phyloP scores from a whole-genome alignment of 2,113 vertebrate species.

The Serilophus lunatus region DNA sequence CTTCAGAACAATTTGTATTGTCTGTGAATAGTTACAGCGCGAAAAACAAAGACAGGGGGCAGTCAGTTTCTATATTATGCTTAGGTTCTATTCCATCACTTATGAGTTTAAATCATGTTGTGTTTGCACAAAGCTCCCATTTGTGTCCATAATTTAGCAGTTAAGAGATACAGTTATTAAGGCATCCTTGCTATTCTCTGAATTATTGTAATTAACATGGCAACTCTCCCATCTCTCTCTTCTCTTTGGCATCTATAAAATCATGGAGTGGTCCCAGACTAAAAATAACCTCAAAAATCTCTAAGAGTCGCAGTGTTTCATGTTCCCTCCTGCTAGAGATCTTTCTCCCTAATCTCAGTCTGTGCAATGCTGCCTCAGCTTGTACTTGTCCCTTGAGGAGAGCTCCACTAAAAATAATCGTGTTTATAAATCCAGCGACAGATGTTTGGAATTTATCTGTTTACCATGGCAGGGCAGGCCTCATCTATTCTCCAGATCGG shows the following conservation, averaged over 20 bases:
- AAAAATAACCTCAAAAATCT: too few species aligned
- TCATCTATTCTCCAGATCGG: not conserved
- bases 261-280: fast-evolving
- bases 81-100: not conserved
- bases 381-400: not conserved
- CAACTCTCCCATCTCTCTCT: not conserved
- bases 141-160: not conserved
- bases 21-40: not conserved
- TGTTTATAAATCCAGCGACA: not conserved
- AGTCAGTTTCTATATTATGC: not conserved
- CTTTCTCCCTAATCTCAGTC: not conserved
- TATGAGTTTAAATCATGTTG: not conserved
- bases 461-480: not conserved
- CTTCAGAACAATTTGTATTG: not conserved
- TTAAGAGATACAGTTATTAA: not conserved
- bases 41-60: not conserved
- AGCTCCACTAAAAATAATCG: not conserved
- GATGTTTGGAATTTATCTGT: not conserved
- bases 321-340: not conserved
- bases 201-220: not conserved
- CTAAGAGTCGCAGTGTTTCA: not conserved
- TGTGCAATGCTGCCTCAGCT: not conserved
- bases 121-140: not conserved
- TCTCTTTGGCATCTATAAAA: not conserved
- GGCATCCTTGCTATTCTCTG: not conserved